phyloP scores from a whole-genome alignment of 2,888 invertebrate species.

The Limulus polyphemus region DNA sequence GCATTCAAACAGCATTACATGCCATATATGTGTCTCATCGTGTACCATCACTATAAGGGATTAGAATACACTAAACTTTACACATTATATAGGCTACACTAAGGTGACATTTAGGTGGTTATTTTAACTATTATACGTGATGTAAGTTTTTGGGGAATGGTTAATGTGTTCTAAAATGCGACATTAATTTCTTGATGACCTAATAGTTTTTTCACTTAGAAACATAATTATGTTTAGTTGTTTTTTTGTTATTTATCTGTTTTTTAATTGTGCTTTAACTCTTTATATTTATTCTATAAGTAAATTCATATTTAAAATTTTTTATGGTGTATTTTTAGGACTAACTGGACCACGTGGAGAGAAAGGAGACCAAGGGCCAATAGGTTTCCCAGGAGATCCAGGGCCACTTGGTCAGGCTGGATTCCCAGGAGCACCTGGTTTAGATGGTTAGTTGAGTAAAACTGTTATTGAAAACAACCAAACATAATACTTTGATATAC shows the following conservation, averaged over 20 bases:
- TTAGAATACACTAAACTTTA: no score
- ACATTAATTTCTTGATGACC: no score
- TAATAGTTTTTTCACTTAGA: no score
- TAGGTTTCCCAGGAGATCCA: conserved; percentile 24
- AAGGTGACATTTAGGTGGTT: no score
- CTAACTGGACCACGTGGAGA: conserved; percentile 41
- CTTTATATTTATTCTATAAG: neutral
- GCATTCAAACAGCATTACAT: no score
- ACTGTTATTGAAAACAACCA: conserved; percentile 52
- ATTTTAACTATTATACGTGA: no score
- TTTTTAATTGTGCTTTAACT: neutral
- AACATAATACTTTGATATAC: neutral
- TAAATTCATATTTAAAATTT: conserved; percentile 54
- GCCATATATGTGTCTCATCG: no score
- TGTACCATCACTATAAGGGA: no score
- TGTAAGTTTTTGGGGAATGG: no score
- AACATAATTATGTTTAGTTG: no score
- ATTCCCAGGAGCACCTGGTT: conserved; percentile 45
- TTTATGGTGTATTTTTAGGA: conserved; percentile 59
- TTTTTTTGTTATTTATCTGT: neutral
- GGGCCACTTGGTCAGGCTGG: conserved; percentile 39
- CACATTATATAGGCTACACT: no score
- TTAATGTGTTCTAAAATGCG: no score
- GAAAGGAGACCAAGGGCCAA: conserved; percentile 22
- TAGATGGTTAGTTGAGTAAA: conserved; percentile 7